Conservation (phyloP, 1,140 invertebrate species). For the Oedothorax gibbosus region DNA sequence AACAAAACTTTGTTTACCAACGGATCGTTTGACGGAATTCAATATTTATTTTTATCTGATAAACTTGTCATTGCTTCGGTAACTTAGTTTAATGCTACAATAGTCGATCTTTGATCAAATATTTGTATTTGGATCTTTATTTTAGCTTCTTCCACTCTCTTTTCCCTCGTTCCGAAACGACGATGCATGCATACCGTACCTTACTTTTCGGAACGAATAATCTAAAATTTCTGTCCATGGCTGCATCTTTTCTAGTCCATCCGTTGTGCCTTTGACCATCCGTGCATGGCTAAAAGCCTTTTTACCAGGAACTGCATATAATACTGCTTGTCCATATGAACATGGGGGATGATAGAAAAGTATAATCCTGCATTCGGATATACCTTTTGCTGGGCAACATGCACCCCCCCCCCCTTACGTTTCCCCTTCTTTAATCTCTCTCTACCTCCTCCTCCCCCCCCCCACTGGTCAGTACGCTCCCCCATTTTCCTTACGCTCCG, state of each 20-base stretch:
- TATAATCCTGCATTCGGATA: slow-evolving; percentile 50
- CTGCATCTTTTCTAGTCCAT: slow-evolving; percentile 30
- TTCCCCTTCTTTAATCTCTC: slow-evolving; percentile 54
- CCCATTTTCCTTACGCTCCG: slow-evolving; percentile 6
- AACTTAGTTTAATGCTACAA: slow-evolving; percentile 27
- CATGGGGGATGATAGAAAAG: slow-evolving; percentile 23
- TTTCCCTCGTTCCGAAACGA: slow-evolving; percentile 1
- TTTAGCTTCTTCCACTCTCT: not conserved
- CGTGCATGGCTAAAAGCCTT: slow-evolving; percentile 54
- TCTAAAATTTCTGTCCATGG: slow-evolving; percentile 21
- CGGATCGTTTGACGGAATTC: slow-evolving; percentile 15
- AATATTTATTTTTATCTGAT: not conserved
- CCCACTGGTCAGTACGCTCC: slow-evolving; percentile 13
- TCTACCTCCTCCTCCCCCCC: slow-evolving; percentile 33
- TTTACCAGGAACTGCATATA: slow-evolving; percentile 28
- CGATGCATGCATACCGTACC: slow-evolving; percentile 14
- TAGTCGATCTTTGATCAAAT: slow-evolving; percentile 25
- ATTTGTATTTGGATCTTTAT: slow-evolving; percentile 26
- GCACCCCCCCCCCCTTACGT: not conserved
- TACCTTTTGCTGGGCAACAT: slow-evolving; percentile 48
- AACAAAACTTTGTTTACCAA: not conserved
- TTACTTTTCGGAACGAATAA: slow-evolving; percentile 22
- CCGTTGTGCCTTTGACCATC: slow-evolving; percentile 31
- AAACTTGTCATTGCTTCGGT: slow-evolving; percentile 4
- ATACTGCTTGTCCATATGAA: slow-evolving; percentile 17